A percentile compares a stretch with the other conserved stretches of the same genome.
Evolutionary conservation across 2,113 vertebrate species (phyloP).

Genomic region (Geothlypis trichas): DNA sequence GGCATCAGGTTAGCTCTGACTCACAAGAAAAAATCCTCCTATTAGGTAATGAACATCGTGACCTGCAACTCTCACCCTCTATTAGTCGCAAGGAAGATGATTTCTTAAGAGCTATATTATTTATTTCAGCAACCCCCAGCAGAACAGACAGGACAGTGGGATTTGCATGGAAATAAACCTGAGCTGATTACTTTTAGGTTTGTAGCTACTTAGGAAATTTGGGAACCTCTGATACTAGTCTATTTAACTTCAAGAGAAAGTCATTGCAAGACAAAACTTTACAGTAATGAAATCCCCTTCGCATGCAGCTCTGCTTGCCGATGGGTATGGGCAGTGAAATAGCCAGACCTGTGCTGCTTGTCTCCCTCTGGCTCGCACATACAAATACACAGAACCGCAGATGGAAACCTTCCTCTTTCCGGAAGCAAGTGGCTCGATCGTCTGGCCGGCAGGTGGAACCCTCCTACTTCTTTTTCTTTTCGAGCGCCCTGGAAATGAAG

Average conservation of each 20-base stretch:
- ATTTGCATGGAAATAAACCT: neutral
- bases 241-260: neutral
- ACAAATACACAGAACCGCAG: neutral
- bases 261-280: neutral
- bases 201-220: neutral
- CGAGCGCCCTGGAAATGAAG: accelerated
- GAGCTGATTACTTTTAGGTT: neutral
- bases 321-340: neutral
- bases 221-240: neutral
- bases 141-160: neutral
- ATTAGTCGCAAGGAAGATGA: neutral
- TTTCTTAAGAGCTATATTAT: neutral
- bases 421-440: neutral
- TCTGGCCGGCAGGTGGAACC: conserved; percentile 60
- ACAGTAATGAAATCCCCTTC: neutral
- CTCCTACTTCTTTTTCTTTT: conserved; percentile 17
- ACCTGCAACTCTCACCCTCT: neutral
- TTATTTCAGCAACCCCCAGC: neutral
- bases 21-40: neutral
- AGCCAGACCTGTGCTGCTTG: neutral
- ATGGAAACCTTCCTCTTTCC: neutral
- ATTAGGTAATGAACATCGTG: neutral
- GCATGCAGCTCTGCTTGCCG: neutral
- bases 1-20: neutral
- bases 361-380: neutral